Conservation (phyloP, 2,797 vertebrate genomes). For the Philypnodon macrostomus region DNA sequence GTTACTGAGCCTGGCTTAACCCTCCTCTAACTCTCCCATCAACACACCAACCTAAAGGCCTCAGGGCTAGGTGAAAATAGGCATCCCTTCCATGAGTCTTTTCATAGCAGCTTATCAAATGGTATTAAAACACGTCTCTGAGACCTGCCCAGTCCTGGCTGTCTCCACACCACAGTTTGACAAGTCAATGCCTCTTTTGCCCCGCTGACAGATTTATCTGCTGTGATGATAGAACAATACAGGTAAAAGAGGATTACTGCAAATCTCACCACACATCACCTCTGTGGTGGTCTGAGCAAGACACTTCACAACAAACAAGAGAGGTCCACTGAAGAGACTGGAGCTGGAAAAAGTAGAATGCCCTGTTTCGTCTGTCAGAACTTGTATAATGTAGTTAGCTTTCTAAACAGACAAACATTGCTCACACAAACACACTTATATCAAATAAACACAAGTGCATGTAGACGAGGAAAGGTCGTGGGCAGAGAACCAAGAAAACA, state of each 20-base stretch:
- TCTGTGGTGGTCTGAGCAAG: constrained; percentile 42
- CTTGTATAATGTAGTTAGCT: too few species aligned
- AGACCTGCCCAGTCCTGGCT: constrained; percentile 63
- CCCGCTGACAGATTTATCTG: constrained; percentile 69
- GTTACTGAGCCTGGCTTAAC: constrained; percentile 55
- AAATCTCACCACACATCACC: constrained; percentile 43
- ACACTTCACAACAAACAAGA: constrained; percentile 27
- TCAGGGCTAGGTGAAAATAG: constrained; percentile 49
- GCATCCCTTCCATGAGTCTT: constrained; percentile 34
- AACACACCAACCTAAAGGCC: constrained; percentile 65
- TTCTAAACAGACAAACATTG: too few species aligned
- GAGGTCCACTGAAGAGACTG: constrained; percentile 9
- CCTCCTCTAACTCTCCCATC: constrained; percentile 55
- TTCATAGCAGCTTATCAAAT: constrained; percentile 74
- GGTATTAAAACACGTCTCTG: constrained; percentile 56
- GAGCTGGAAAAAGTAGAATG: constrained; percentile 10
- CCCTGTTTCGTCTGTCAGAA: too few species aligned
- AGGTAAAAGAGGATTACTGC: too few species aligned
- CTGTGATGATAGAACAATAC: constrained; percentile 57
- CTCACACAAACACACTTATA: too few species aligned
- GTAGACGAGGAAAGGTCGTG: too few species aligned
- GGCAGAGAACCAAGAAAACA: too few species aligned
- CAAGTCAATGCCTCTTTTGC: too few species aligned
- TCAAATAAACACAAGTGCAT: too few species aligned
- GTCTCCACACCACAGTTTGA: constrained; percentile 41